phyloP scores from a whole-genome alignment of 2,797 vertebrate genomes.

The Rhabdomys pumilio region DNA sequence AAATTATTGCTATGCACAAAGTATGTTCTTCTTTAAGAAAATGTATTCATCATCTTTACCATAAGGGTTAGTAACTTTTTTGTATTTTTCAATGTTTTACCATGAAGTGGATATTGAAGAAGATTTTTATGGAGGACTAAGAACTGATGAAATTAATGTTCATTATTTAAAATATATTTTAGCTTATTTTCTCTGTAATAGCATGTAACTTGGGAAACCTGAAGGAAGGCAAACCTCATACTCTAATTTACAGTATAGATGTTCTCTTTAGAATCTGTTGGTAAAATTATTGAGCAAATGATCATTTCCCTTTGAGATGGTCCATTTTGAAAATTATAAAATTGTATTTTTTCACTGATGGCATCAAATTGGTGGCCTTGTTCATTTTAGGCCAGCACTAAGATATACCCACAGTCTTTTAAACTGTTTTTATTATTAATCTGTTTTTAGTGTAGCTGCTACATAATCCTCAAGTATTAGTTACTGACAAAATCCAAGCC shows the following conservation, averaged over 20 bases:
- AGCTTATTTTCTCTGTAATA: neutral
- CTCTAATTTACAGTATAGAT: neutral
- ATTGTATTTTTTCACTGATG: neutral
- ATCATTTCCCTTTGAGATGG: neutral
- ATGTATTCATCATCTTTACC: neutral
- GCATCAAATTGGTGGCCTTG: rapidly evolving
- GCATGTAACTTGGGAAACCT: neutral
- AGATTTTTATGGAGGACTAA: neutral
- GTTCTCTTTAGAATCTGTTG: neutral
- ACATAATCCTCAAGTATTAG: neutral
- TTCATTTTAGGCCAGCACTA: neutral
- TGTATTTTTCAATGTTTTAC: neutral
- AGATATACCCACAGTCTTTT: neutral
- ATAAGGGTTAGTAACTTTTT: neutral
- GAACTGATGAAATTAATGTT: slow-evolving; percentile 14
- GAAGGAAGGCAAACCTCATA: rapidly evolving
- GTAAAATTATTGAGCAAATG: neutral
- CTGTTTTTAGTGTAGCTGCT: neutral
- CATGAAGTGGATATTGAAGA: neutral
- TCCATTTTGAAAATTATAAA: slow-evolving; percentile 2
- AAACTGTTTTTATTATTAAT: neutral
- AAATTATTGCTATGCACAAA: neutral
- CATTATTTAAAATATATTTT: slow-evolving; percentile 38
- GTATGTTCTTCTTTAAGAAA: neutral
- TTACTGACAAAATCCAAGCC: neutral